Evolutionary conservation across 2,888 invertebrate species (phyloP).

Genomic region (Leuctra nigra): DNA sequence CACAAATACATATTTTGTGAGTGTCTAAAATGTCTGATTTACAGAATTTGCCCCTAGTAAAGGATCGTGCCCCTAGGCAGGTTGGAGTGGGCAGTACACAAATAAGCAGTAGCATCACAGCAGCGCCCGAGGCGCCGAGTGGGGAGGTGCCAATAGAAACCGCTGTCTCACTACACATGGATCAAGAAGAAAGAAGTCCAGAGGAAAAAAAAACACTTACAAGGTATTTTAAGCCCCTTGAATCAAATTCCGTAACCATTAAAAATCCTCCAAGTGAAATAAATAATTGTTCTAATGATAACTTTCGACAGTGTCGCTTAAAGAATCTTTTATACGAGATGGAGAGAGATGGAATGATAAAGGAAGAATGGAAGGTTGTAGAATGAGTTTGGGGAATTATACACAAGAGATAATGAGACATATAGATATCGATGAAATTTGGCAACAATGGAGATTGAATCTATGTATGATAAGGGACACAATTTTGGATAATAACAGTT

Average conservation of each 20-base stretch:
- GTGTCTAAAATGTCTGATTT: too few relatives aligned
- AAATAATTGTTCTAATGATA: conserved; percentile 18
- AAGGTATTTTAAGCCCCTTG: conserved; percentile 7
- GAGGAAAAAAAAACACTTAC: conserved; percentile 12
- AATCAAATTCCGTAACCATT: conserved; percentile 15
- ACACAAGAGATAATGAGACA: conserved; percentile 4
- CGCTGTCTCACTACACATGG: conserved; percentile 13
- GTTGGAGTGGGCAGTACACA: too few relatives aligned
- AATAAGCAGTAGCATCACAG: too few relatives aligned
- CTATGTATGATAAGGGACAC: neutral
- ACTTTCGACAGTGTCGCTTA: conserved; percentile 5
- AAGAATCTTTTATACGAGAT: conserved; percentile 12
- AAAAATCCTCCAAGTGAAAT: conserved; percentile 17
- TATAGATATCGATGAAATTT: conserved; percentile 9
- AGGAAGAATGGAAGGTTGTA: neutral
- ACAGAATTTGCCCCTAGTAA: too few relatives aligned
- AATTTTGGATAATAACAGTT: conserved; percentile 5
- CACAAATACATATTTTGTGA: too few relatives aligned
- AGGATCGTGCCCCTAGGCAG: too few relatives aligned
- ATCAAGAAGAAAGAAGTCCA: too few relatives aligned
- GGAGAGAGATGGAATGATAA: neutral
- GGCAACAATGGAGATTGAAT: conserved; percentile 4
- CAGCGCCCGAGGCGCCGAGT: neutral
- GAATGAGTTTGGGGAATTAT: conserved; percentile 6
- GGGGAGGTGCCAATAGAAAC: neutral